Evolutionary conservation across 2,888 invertebrate species (phyloP), one percentile per base, ranked within the genome.

Genomic region (Cremastinae sp.): DNA sequence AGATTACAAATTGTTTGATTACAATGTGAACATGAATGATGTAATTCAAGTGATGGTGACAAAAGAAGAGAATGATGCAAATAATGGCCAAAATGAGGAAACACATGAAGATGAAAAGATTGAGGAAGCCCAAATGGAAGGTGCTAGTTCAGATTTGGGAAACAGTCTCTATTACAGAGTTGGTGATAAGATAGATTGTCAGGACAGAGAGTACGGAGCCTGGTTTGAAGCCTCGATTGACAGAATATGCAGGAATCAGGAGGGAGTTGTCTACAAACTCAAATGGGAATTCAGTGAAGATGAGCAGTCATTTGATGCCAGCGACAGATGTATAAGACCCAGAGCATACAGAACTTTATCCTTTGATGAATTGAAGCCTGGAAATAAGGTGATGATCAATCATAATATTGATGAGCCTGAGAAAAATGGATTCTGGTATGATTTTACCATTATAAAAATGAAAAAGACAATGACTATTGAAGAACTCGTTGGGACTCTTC

Each of bases 21-120:
- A 96, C 86, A 93, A 93, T 83, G 93, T 96, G 12, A 93, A 94
- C 75, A 89, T 94, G 9, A 95, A 95, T 89, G 94, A 95, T 88
- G 94, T 95, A 12, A 93, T 96, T 58, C 94, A 95, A 84, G 90
- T 95, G 16, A 92, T 94, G 91, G 90, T 93, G 14, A 83, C 78
- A 49, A 62, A 80, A 51, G 70, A 79, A 59, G 36, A 51, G 8
- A 43, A 10, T 41, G 20, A 81, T 74, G 47, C 59, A 0, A 41
- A 65, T 0, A 73, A 54, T 16, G 74, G 28, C 34, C 53, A 61
- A 8, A 59, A 22, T 14, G 43, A 59, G 5, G 92, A 82, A 90
- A 88, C 45, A 82, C 87, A 0, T 12, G 56, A 59, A 2, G 36
- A 10, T 4, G 49, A 81, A 45, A 47, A 20, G 65, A 75, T 16